A percentile compares a stretch with the other conserved stretches of the same genome.
Evolutionary conservation across 2,888 invertebrate genomes (phyloP).

Genomic region (Girardia tigrina): DNA sequence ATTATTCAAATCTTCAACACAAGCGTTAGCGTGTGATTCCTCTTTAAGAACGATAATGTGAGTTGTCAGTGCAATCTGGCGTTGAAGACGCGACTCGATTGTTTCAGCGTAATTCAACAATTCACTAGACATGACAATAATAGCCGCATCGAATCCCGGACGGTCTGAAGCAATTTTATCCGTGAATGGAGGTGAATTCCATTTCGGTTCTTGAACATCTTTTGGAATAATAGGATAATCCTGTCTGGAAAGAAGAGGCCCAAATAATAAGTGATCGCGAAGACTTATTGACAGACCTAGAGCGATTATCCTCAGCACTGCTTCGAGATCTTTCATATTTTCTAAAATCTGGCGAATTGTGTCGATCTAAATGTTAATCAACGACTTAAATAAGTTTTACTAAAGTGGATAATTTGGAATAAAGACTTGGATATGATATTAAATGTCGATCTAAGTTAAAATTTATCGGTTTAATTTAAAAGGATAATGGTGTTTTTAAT

Average conservation of each 20-base stretch:
- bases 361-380: background rate
- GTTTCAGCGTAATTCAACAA: slow-evolving; percentile 63
- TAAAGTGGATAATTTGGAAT: no score
- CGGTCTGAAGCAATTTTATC: background rate
- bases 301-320: background rate
- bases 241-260: no score
- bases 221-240: background rate
- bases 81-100: slow-evolving; percentile 67
- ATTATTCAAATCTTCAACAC: slow-evolving; percentile 71
- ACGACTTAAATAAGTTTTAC: no score
- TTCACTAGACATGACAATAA: slow-evolving; percentile 17
- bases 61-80: slow-evolving; percentile 60
- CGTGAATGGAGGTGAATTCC: slow-evolving; percentile 3
- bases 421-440: no score
- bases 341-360: background rate
- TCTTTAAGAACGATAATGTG: slow-evolving; percentile 80
- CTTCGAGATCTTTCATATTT: background rate
- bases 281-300: no score
- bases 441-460: no score
- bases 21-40: slow-evolving; percentile 63
- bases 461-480: no score
- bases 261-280: no score
- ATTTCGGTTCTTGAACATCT: slow-evolving; percentile 1
- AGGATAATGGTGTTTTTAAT: no score
- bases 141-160: slow-evolving; percentile 25